Base-by-base conservation (phyloP, 92 coral and sea anemone genomes). In the Diadumene lineata region DNA sequence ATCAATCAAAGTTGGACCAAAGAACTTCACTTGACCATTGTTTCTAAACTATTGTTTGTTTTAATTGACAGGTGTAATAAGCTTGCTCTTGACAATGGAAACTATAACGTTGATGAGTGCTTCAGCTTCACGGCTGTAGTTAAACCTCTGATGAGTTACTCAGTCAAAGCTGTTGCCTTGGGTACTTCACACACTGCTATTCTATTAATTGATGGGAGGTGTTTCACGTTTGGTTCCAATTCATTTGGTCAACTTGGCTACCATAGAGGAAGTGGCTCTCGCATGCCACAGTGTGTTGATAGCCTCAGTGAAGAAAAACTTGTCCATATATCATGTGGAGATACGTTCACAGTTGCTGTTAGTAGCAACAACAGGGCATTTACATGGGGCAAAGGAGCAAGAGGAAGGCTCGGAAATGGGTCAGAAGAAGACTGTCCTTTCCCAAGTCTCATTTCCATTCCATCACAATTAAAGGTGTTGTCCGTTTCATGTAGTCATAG, bases 241-340 rank as follows among this genome's bases (percentile, higher is more conserved):
- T 91, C 97, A 18, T 94, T 91, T 82, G 98, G 98, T 22, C 97
- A 94, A 79, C 98, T 94, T 23, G 98, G 98, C n/a, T 94, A 86
- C 32, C 87, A 79, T 19, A 83, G 93, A 11, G 81, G 72, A 34
- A 93, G 78, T 44, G 19, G 75, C 4, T 75, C 80, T 6, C 83
- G 88, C 3, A 53, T 84, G 34, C 98, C 98, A 22, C 92, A 77
- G 73, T 70, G 89, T 2, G 93, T 94, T 10, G 69, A 88, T 63
- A 79, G 89, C 28, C 86, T 92, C 24, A 81, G 84, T 43, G 73
- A 81, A 71, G 73, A 86, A 62, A 65, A 68, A 34, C 64, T 94
- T 25, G 74, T 76, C 11, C 85, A 78, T 17, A 74, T 92, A 28
- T 75, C 97, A n/a, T 94, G 98, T 57, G 98, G 98, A 17, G 98